Base-by-base conservation (phyloP, 2,888 invertebrate species). In the Eulithis testata region DNA sequence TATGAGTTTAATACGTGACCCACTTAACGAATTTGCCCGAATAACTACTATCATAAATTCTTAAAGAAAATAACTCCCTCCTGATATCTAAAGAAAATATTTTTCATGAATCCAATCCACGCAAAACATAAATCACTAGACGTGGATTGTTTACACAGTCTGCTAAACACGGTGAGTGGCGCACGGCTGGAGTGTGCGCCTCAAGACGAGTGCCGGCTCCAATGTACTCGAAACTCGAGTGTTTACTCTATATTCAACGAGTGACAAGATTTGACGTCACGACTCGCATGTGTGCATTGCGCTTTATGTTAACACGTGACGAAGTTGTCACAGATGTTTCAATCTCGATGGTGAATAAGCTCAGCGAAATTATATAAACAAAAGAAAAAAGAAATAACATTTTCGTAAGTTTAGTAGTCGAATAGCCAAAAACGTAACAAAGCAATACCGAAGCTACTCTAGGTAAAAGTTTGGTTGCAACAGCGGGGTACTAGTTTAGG, bases 171-270 rank as follows among this genome's bases (percentile, higher is more conserved):
- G 72, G 76, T 73, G 80, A 82, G 81, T 76, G 84, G 77, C 76
- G 76, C 75, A 70, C 72, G 75, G 66, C 74, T 81, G 63, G 76
- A 84, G 82, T 77, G 77, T 76, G 75, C 76, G 73, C 85, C 87
- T 70, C 73, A 83, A 76, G 78, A 84, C 82, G 83, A 89, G 88
- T 85, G 86, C 84, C 80, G 84, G 82, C 86, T 83, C 81, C 79
- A 74, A 81, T 80, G 78, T 82, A 81, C 86, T 87, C 75, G 72
- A 84, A 80, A 79, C 76, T 81, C 77, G 76, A 88, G 77, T 88
- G 86, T 90, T 91, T 90, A 87, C 85, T 83, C 84, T 83, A 83
- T 84, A 86, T 87, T 86, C 86, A 84, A 62, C 62, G 82, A 78
- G 79, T 82, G 87, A 83, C 83, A 78, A 84, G 84, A 87, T 87